Conservation (phyloP, 2,888 invertebrate genomes). For the Melieria omissa region DNA sequence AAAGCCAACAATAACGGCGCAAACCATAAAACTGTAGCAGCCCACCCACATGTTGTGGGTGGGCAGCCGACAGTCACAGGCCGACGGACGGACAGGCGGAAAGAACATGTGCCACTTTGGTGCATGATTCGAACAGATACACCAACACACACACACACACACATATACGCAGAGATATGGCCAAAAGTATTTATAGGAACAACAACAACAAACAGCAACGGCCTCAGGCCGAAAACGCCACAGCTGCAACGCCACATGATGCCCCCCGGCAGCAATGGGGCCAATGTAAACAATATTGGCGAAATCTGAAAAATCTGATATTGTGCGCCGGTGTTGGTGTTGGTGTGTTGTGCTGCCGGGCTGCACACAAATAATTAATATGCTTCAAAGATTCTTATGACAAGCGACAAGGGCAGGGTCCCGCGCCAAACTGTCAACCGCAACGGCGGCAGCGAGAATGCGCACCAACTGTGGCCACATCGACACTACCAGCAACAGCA, state of each 20-base stretch:
- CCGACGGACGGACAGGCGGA: too few species aligned
- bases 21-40: background rate
- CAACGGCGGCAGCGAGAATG: constrained; percentile 22
- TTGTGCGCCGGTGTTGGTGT: background rate
- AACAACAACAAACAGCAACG: constrained; percentile 13
- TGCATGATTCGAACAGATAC: background rate
- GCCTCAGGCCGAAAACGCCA: background rate
- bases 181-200: background rate
- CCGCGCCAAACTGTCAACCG: constrained; percentile 16
- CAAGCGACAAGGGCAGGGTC: constrained; percentile 58
- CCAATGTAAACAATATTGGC: constrained; percentile 42
- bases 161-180: background rate
- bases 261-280: background rate
- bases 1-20: too few species aligned
- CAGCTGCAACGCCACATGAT: too few species aligned
- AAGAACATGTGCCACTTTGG: too few species aligned
- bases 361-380: constrained; percentile 57
- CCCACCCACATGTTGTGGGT: background rate
- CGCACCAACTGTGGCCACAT: constrained; percentile 44
- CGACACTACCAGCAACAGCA: constrained; percentile 36
- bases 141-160: constrained; percentile 22
- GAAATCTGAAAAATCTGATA: constrained; percentile 34
- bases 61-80: too few species aligned
- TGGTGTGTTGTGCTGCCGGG: background rate
- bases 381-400: constrained; percentile 61